Base-by-base conservation (phyloP, 2,888 invertebrate species). In the Caenorhabditis plicata region DNA sequence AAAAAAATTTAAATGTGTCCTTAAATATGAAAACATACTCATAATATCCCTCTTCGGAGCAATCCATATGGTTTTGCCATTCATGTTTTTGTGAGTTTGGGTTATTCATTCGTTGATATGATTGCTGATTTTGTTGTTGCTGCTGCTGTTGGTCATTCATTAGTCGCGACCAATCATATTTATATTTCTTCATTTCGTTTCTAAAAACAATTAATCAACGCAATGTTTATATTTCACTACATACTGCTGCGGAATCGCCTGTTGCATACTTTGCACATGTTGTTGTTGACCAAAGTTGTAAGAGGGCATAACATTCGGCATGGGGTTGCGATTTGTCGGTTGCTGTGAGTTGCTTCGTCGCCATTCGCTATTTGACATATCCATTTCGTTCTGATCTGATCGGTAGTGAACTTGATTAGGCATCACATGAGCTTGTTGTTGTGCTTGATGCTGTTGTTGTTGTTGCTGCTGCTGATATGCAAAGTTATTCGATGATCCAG, bases 21-120 rank as follows among this genome's bases (percentile, higher is more conserved):
- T 9, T 36, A 20, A 13, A 4, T 13, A 17, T 20, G 40, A 9
- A 15, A 40, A 40, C 26, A 40, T 15, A 25, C 25, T 11, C 26
- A 13, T 26, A 23, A 17, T 23, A 27, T 3, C 4, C 25, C 4
- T 36, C 47, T 3, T 47, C 47, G 4, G 38, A 15, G 11, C 26
- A 26, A 27, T 47, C 47, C 47, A 47, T 39, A 22, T 47, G 47
- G 20, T 19, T 22, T 13, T 8, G 11, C 41, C 41, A 40, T 20
- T 27, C 29, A n/a, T n/a, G n/a, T 27, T 27, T 27, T 27, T 27
- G 29, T n/a, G n/a, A n/a, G n/a, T n/a, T n/a, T n/a, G n/a, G n/a
- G n/a, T n/a, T n/a, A n/a, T n/a, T n/a, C n/a, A n/a, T n/a, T n/a
- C n/a, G n/a, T n/a, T n/a, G n/a, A n/a, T n/a, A n/a, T n/a, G n/a